These are phyloP conservation scores for Tanaodytes sp. DNA, from an alignment of 2,888 invertebrate species.

Conservation along the genomic window DNA sequence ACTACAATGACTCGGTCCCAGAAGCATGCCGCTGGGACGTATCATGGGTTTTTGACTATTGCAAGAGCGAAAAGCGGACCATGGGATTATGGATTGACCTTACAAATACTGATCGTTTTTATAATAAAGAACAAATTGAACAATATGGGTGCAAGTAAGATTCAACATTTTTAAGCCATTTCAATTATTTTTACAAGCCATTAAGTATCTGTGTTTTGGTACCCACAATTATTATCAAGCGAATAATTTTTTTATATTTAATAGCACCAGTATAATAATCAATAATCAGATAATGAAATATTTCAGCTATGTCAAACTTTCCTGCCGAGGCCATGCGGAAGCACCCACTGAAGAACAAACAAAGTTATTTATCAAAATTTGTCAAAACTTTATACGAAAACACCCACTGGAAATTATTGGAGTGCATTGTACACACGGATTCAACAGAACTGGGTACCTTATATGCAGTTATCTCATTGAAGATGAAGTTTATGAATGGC, in stretches of 20 bases:
- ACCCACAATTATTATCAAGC: too few relatives aligned
- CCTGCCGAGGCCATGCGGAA: slow-evolving; percentile 93
- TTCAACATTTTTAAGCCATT: too few relatives aligned
- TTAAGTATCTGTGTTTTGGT: too few relatives aligned
- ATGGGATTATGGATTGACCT: slow-evolving; percentile 97
- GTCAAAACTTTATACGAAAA: slow-evolving; percentile 84
- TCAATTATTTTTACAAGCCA: too few relatives aligned
- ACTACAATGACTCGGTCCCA: slow-evolving; percentile 89
- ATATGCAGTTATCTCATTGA: slow-evolving; percentile 93
- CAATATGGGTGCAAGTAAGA: slow-evolving; percentile 74
- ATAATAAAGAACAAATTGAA: slow-evolving; percentile 87
- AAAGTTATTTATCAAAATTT: slow-evolving; percentile 78
- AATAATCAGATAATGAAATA: neutral
- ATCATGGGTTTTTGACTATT: slow-evolving; percentile 87
- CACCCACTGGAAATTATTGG: slow-evolving; percentile 83
- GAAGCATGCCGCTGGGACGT: slow-evolving; percentile 88
- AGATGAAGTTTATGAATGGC: slow-evolving; percentile 85
- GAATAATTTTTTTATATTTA: too few relatives aligned
- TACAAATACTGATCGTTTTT: slow-evolving; percentile 95
- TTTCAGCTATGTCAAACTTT: slow-evolving; percentile 84
- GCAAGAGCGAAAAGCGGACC: slow-evolving; percentile 86
- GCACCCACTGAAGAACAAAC: slow-evolving; percentile 92
- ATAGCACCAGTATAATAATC: too few relatives aligned
- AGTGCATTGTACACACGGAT: slow-evolving; percentile 98
- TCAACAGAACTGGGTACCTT: slow-evolving; percentile 97